These are phyloP conservation scores for Sternotherus odoratus DNA, from an alignment of 2,797 vertebrate genomes.

Conservation along the genomic window DNA sequence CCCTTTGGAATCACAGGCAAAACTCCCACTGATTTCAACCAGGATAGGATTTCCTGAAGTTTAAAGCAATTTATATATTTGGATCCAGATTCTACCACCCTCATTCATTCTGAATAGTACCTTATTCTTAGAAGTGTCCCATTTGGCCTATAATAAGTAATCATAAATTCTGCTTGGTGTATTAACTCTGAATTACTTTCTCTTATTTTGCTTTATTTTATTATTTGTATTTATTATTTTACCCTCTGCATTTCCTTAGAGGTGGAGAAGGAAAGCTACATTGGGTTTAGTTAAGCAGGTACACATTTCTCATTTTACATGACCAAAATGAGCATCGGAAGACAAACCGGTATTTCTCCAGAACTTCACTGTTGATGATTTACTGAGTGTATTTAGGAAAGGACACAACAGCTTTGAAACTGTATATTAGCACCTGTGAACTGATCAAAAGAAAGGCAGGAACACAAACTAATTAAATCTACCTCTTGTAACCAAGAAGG, in stretches of 20 bases:
- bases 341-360: not conserved
- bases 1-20: not conserved
- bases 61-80: not conserved
- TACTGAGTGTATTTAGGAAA: not conserved
- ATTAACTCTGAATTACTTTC: too few species aligned
- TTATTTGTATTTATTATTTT: not conserved
- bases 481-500: not conserved
- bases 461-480: not conserved
- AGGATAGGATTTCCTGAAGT: not conserved
- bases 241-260: not conserved
- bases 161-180: not conserved
- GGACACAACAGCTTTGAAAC: not conserved
- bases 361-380: not conserved
- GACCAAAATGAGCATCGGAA: not conserved
- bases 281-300: not conserved
- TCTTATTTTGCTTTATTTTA: not conserved
- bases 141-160: slow-evolving; percentile 11
- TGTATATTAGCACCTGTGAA: not conserved
- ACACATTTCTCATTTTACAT: not conserved
- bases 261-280: not conserved
- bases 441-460: not conserved
- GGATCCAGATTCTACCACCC: not conserved
- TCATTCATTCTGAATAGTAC: not conserved
- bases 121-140: not conserved
- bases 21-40: not conserved